Percentiles rank a stretch among this genome's conserved stretches.
These are phyloP conservation scores for Corvus moneduloides DNA, from an alignment of 2,113 vertebrate species.

Conservation along the genomic window DNA sequence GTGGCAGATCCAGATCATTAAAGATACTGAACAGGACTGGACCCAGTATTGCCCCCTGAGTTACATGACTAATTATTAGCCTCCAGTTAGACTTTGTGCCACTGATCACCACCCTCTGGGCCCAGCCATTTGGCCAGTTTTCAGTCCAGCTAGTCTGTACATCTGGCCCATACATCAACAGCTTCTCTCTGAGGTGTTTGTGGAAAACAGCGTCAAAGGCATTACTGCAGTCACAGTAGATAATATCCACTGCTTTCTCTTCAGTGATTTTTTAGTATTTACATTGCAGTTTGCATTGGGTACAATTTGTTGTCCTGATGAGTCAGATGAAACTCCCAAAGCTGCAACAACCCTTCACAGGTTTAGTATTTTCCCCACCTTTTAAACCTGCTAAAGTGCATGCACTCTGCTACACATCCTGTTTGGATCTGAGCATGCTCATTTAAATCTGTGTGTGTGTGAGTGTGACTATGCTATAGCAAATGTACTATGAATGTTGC, in stretches of 20 bases:
- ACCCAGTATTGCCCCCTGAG: not conserved
- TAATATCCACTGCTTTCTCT: not conserved
- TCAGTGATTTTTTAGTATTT: not conserved
- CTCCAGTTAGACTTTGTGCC: not conserved
- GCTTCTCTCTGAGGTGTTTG: not conserved
- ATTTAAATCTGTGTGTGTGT: not conserved
- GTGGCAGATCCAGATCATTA: not conserved
- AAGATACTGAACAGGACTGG: not conserved
- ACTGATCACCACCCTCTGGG: not conserved
- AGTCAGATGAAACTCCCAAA: not conserved
- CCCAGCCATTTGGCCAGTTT: not conserved
- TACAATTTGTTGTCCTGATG: not conserved
- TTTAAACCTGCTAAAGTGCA: not conserved
- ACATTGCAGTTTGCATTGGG: not conserved
- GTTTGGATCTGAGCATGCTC: not conserved
- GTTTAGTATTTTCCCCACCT: not conserved
- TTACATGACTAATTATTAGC: fast-evolving
- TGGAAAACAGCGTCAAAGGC: not conserved
- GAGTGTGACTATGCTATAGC: not conserved
- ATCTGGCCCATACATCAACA: not conserved
- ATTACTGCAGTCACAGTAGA: not conserved
- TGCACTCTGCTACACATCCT: not conserved
- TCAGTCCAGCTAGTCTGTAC: not conserved
- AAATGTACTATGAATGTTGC: not conserved
- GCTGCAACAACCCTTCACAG: not conserved